Evolutionary conservation across 2,113 vertebrate species (phyloP).

Genomic region (Indicator maculatus): DNA sequence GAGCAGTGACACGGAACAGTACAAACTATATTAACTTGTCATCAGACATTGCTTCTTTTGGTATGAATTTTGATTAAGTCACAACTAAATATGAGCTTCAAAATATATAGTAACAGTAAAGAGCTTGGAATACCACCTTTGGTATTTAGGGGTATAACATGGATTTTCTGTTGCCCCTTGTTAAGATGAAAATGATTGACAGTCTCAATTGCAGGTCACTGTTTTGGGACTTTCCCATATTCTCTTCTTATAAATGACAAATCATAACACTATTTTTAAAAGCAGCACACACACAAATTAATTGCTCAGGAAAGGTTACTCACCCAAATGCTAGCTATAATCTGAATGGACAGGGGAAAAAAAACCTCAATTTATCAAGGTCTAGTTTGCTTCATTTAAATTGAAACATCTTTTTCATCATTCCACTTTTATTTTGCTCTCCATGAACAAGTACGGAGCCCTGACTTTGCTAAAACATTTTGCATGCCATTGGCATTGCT

Average conservation of each 20-base stretch:
- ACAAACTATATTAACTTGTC: constrained; percentile 22
- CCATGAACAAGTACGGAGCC: not conserved
- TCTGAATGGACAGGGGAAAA: not conserved
- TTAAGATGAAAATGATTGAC: not conserved
- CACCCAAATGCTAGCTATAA: not conserved
- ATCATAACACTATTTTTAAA: not conserved
- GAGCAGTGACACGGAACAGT: not conserved
- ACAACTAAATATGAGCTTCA: not conserved
- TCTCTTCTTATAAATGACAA: not conserved
- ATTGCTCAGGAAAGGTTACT: constrained; percentile 22
- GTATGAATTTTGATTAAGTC: not conserved
- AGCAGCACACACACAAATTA: not conserved
- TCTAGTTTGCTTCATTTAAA: not conserved
- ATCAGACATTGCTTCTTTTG: constrained; percentile 14
- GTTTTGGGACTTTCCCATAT: not conserved
- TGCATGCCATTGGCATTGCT: not conserved
- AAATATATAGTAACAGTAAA: not conserved
- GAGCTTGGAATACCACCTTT: not conserved
- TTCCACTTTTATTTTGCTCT: not conserved
- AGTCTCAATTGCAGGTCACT: not conserved
- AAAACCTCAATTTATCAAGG: not conserved
- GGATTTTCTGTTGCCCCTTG: not conserved
- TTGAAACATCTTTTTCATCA: not conserved
- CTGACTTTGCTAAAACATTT: not conserved
- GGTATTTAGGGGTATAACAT: not conserved